A percentile compares a stretch with the other conserved stretches of the same genome.
phyloP scores from a whole-genome alignment of 2,797 vertebrate genomes.

The Squalus acanthias region DNA sequence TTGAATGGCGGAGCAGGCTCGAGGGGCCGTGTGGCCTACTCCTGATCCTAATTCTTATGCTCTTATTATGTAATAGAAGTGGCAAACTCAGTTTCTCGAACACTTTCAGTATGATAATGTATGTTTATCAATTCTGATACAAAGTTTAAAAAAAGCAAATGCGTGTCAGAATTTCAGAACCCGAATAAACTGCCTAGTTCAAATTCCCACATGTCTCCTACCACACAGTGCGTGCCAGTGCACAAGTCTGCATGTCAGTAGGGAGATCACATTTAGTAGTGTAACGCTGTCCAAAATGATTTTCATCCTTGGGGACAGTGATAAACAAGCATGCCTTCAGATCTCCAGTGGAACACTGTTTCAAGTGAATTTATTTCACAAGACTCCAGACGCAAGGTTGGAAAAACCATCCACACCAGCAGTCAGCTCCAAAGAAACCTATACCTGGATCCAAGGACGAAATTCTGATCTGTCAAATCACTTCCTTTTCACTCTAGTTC shows the following conservation, averaged over 20 bases:
- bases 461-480: background rate
- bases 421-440: background rate
- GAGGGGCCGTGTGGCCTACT: no score
- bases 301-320: background rate
- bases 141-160: background rate
- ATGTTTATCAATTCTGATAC: background rate
- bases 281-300: background rate
- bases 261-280: background rate
- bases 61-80: background rate
- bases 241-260: background rate
- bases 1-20: no score
- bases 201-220: background rate
- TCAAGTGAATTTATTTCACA: background rate
- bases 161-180: no score
- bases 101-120: background rate
- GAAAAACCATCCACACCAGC: background rate
- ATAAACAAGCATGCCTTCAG: background rate
- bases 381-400: background rate
- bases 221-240: background rate
- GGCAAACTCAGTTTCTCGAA: background rate
- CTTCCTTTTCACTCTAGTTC: background rate
- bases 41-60: no score
- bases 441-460: background rate
- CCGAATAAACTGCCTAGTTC: background rate
- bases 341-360: background rate